Evolutionary conservation across 2,797 vertebrate genomes (phyloP).

Genomic region (Tinamus major): DNA sequence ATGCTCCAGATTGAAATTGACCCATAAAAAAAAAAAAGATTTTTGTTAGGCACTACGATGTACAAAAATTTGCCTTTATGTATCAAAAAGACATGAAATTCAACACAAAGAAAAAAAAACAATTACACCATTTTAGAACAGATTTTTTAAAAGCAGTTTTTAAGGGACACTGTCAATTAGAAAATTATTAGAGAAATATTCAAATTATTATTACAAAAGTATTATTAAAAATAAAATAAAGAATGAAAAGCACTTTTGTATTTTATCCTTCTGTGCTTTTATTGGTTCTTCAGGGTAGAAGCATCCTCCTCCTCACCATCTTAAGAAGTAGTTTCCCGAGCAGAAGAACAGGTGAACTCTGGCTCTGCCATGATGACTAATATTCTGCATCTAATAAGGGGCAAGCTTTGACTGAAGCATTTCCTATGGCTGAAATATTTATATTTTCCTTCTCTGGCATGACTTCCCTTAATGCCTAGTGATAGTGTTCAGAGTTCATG

Average conservation of each 20-base stretch:
- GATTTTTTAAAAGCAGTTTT: background rate
- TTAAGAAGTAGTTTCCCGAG: background rate
- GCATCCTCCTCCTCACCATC: background rate
- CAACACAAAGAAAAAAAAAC: background rate
- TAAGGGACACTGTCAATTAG: background rate
- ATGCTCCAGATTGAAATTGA: background rate
- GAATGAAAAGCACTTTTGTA: background rate
- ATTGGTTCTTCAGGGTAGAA: background rate
- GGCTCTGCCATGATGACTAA: background rate
- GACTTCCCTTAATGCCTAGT: background rate
- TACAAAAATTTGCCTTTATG: background rate
- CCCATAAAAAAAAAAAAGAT: background rate
- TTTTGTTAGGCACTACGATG: background rate
- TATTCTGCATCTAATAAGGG: rapidly evolving
- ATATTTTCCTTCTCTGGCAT: background rate
- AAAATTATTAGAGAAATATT: background rate
- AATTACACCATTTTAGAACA: background rate
- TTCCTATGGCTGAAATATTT: background rate
- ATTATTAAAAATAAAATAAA: background rate
- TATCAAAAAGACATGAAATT: background rate
- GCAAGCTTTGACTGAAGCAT: background rate
- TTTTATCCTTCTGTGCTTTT: background rate
- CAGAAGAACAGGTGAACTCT: background rate
- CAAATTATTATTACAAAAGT: background rate
- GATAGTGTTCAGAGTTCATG: background rate